Base-by-base conservation (phyloP, 2,113 vertebrate genomes). In the Eulacestoma nigropectus region DNA sequence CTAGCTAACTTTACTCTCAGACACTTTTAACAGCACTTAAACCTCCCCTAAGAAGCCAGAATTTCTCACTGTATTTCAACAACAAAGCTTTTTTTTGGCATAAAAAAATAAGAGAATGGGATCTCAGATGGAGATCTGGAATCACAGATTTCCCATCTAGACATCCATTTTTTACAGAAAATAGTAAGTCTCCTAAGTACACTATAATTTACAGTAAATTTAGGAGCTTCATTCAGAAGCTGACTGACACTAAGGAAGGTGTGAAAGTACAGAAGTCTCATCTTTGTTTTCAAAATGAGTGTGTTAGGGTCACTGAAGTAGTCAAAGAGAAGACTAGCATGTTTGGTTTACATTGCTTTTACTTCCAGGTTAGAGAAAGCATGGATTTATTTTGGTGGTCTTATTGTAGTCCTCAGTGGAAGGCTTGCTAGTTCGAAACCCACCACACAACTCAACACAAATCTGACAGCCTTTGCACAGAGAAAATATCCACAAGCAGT, bases 71-170 rank as follows among this genome's bases (percentile, higher is more conserved):
- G 21, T 13, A 23, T 4, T 77, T 70, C n/a, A 80, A 37, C 4
- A 59, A 60, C 16, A 62, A 67, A 60, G 1, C 0, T 41, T 39
- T 33, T n/a, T 49, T 47, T 35, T 37, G 4, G 1, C 12, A n/a
- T 73, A 23, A 65, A 4, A 68, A 59, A 41, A 35, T n/a, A 12
- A 52, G 14, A 39, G 6, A 57, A 72, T 35, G 7, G n/a, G 1
- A 3, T 56, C 16, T 80, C 15, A 8, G 8, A 37, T 1, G 1
- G 11, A 42, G 14, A 33, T 68, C 17, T 32, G 12, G 8, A 83
- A 83, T 52, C 25, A 18, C 27, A 68, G 42, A 33, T 74, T 84
- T 78, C 9, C 26, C 8, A 29, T 13, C 4, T 55, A 67, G 0
- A 5, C 4, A 42, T 14, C 1, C 4, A 18, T 67, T 69, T 57